These are phyloP conservation scores for Aphodius granarius DNA, from an alignment of 2,888 invertebrate genomes.

Conservation along the genomic window DNA sequence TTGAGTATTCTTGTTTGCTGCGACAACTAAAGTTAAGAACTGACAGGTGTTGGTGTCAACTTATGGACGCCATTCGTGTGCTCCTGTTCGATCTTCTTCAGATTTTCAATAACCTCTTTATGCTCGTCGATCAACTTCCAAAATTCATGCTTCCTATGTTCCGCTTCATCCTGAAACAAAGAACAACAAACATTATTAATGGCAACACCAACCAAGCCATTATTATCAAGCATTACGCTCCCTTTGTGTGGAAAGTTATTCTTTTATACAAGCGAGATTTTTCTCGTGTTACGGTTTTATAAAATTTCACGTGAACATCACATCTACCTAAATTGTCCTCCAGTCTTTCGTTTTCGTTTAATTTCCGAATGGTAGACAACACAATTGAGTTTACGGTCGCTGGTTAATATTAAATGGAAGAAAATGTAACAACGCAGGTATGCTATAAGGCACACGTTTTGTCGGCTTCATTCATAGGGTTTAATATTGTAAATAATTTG, in stretches of 20 bases:
- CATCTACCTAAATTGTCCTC: neutral
- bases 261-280: too few relatives aligned
- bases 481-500: neutral
- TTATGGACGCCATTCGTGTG: constrained; percentile 34
- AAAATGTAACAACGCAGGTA: neutral
- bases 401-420: neutral
- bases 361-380: neutral
- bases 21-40: constrained; percentile 30
- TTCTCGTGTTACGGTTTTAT: too few relatives aligned
- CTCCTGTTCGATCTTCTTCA: constrained; percentile 49
- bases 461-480: neutral
- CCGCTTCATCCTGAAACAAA: constrained; percentile 47
- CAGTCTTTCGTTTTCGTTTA: neutral
- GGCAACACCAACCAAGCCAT: neutral
- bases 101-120: constrained; percentile 47
- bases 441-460: neutral
- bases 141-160: constrained; percentile 48
- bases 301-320: neutral
- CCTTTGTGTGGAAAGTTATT: neutral
- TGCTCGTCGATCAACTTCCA: constrained; percentile 51
- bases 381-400: neutral
- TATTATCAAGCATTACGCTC: neutral
- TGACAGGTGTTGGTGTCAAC: constrained; percentile 34
- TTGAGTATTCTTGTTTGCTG: constrained; percentile 11
- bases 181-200: constrained; percentile 11